These are phyloP conservation scores for Lysandra bellargus DNA, from an alignment of 2,888 invertebrate species.

Conservation along the genomic window DNA sequence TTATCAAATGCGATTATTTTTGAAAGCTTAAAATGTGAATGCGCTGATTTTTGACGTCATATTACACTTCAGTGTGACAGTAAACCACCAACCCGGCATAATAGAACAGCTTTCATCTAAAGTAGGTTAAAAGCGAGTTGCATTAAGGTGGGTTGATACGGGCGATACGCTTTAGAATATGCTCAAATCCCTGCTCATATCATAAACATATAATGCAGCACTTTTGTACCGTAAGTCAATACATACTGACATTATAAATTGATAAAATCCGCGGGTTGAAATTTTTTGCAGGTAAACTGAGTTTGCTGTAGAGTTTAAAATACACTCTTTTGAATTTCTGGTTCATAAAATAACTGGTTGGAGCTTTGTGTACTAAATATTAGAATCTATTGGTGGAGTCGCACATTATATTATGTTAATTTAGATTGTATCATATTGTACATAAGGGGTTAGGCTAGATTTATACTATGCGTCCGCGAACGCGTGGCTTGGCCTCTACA, in stretches of 20 bases:
- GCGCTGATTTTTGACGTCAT: not conserved
- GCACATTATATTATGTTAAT: too few relatives aligned
- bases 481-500: too few relatives aligned
- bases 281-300: not conserved
- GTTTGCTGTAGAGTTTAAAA: not conserved
- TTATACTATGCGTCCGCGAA: too few relatives aligned
- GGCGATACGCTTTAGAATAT: slow-evolving; percentile 43
- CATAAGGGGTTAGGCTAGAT: too few relatives aligned
- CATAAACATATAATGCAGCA: slow-evolving; percentile 37
- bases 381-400: too few relatives aligned
- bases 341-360: not conserved
- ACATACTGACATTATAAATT: slow-evolving; percentile 8
- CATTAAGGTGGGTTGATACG: slow-evolving; percentile 55
- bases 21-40: not conserved
- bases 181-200: slow-evolving; percentile 38
- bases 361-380: not conserved
- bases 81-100: slow-evolving; percentile 36
- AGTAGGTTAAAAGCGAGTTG: slow-evolving; percentile 65
- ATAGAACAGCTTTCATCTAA: slow-evolving; percentile 48
- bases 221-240: slow-evolving; percentile 8
- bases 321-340: not conserved
- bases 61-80: slow-evolving; percentile 45
- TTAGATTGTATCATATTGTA: too few relatives aligned
- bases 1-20: not conserved
- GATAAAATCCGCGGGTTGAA: not conserved